Evolutionary conservation across 30 jellyfish, hydroid and myxozoan genomes (phyloP), one percentile per base, ranked within the genome.

Genomic region (Aurelia sp.): DNA sequence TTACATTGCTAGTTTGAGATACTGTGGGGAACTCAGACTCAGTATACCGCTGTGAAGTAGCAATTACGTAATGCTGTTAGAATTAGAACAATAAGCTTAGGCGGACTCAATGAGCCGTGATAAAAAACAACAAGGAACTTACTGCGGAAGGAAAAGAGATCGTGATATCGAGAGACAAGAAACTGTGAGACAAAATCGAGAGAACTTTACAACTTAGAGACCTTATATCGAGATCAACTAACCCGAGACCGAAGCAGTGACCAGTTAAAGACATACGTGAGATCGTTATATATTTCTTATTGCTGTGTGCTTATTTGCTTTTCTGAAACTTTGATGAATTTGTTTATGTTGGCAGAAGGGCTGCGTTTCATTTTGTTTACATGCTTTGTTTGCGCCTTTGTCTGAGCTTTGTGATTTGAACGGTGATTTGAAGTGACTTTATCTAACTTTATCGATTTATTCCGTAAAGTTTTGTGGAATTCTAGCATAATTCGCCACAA

Each of bases 401-500:
- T 12, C 1, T 12, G 65, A 18, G n/a, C 65, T 53, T 13, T 53
- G 65, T n/a, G n/a, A n/a, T n/a, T 53, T 12, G 65, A 53, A 53
- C 16, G 1, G 65, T 13, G 65, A 53, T 53, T 53, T 27, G 33
- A 27, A 27, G 65, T 53, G 65, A 53, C 19, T 53, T 13, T 0
- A 13, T 12, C 19, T 53, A 12, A 12, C 11, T 52, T 52, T 52
- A 11, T 8, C 16, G 63, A 52, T 52, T 52, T 52, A 52, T 52
- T 52, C 63, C 63, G 16, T 52, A n/a, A 52, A 52, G 63, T 52
- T 52, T 52, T 8, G 63, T 52, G 63, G 63, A 52, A 52, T 52
- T 52, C 63, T 52, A 52, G 63, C 63, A 11, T 52, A 52, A 52
- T 52, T 63, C 19, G 16, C 87, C 92, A 71, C 88, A 84, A 64